Conservation (phyloP, 1,140 invertebrate genomes). For the Temnothorax nylanderi region DNA sequence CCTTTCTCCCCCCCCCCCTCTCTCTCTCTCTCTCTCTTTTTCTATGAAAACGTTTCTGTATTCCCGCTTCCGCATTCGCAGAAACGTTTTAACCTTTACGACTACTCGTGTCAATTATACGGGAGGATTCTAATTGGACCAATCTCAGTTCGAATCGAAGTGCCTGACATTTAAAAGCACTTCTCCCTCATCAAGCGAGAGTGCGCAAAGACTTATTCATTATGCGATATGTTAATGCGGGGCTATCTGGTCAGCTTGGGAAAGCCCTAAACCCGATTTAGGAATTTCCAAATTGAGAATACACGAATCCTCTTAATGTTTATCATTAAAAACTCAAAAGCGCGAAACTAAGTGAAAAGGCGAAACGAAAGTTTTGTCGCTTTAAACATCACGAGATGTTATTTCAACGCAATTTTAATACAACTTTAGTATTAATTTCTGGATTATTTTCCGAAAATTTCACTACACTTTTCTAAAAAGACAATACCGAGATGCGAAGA, state of each 20-base stretch:
- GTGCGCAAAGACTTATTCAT: background rate
- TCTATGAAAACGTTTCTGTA: slow-evolving; percentile 15
- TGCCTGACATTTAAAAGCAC: slow-evolving; percentile 26
- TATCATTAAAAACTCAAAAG: background rate
- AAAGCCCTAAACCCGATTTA: background rate
- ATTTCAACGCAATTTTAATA: background rate
- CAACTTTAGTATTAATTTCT: background rate
- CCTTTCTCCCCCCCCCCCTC: background rate
- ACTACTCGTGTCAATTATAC: slow-evolving; percentile 26
- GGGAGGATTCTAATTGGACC: slow-evolving; percentile 45
- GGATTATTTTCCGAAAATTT: background rate
- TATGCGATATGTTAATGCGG: background rate
- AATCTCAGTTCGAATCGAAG: slow-evolving; percentile 45
- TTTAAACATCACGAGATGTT: background rate
- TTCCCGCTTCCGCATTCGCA: background rate
- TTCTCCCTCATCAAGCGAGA: slow-evolving; percentile 3
- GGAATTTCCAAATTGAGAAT: background rate
- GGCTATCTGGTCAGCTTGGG: background rate
- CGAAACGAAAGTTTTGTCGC: background rate
- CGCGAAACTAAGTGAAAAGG: background rate
- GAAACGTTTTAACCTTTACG: slow-evolving; percentile 42
- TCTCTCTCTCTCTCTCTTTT: background rate
- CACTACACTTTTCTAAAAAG: background rate
- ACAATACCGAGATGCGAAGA: background rate
- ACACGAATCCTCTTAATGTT: background rate